Conservation (phyloP, 2,113 vertebrate genomes). For the Chionis minor region DNA sequence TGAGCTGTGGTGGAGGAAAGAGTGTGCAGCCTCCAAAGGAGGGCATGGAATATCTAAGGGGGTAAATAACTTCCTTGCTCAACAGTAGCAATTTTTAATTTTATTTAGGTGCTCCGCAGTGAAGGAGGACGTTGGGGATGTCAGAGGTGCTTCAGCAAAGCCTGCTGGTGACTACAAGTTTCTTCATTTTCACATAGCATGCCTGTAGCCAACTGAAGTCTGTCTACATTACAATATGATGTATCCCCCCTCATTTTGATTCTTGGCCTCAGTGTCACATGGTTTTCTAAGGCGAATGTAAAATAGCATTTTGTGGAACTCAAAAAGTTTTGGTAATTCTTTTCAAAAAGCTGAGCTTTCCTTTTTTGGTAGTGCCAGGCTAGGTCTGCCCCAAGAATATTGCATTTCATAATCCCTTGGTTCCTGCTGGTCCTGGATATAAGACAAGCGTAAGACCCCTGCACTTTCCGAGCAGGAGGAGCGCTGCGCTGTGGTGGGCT, state of each 20-base stretch:
- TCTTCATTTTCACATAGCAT: neutral
- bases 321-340: neutral
- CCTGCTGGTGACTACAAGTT: neutral
- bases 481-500: neutral
- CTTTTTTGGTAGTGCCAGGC: neutral
- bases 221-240: neutral
- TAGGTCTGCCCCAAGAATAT: neutral
- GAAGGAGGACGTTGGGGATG: neutral
- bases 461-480: neutral
- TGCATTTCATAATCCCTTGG: neutral
- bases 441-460: neutral
- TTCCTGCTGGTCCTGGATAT: neutral
- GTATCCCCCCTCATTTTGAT: neutral
- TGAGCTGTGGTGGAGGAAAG: neutral
- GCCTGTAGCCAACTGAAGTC: neutral
- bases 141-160: neutral
- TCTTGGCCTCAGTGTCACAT: neutral
- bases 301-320: neutral
- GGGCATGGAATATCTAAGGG: neutral
- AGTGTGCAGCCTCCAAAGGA: neutral
- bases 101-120: neutral
- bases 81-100: neutral
- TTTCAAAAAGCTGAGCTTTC: neutral
- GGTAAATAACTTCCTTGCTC: neutral
- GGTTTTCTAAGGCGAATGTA: neutral